phyloP scores from a whole-genome alignment of 2,888 invertebrate species.

The Diaperis boleti region DNA sequence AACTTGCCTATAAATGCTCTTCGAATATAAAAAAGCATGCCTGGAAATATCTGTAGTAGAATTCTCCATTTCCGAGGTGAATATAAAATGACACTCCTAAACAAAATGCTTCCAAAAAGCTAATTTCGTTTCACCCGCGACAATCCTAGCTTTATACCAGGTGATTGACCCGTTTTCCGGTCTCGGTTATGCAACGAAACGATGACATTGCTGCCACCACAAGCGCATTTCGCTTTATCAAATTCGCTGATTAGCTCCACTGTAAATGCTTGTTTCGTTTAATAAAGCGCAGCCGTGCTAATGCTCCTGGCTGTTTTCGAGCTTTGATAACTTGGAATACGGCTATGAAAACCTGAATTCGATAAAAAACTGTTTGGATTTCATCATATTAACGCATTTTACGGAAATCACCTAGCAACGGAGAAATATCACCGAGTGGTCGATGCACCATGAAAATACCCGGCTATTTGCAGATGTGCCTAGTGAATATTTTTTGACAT shows the following conservation, averaged over 20 bases:
- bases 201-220: slow-evolving; percentile 49
- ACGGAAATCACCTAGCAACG: too few relatives aligned
- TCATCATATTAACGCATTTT: too few relatives aligned
- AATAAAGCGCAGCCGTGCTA: slow-evolving; percentile 44
- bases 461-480: too few relatives aligned
- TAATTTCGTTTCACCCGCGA: slow-evolving; percentile 45
- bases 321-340: background rate
- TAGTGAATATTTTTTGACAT: too few relatives aligned
- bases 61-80: slow-evolving; percentile 14
- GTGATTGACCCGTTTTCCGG: slow-evolving; percentile 56
- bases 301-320: slow-evolving; percentile 6
- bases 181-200: slow-evolving; percentile 40
- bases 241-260: slow-evolving; percentile 51
- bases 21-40: slow-evolving; percentile 12
- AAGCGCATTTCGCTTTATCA: slow-evolving; percentile 55
- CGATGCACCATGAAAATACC: too few relatives aligned
- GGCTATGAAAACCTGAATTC: background rate
- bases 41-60: background rate
- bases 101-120: slow-evolving; percentile 54
- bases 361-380: background rate
- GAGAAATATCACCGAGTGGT: too few relatives aligned
- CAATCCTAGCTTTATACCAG: slow-evolving; percentile 56
- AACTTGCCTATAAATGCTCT: slow-evolving; percentile 6
- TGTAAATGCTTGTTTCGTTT: slow-evolving; percentile 47
- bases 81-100: slow-evolving; percentile 48